Evolutionary conservation across 2,797 vertebrate genomes (phyloP).

Genomic region (Odontamblyopus rebecca): DNA sequence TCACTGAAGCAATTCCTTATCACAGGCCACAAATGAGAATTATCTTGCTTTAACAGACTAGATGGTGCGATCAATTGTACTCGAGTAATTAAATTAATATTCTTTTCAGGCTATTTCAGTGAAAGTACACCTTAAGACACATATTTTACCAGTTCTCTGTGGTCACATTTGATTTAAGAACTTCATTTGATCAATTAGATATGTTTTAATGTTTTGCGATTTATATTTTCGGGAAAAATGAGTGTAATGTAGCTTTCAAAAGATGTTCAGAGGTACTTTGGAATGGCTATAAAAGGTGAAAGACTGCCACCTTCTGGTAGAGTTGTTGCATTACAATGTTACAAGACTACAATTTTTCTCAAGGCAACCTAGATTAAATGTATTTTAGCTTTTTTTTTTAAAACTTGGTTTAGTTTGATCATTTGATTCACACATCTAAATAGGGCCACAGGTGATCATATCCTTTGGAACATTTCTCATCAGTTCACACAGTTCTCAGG

Average conservation of each 20-base stretch:
- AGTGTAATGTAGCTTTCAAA: slow-evolving; percentile 28
- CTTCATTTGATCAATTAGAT: slow-evolving; percentile 11
- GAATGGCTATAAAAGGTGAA: slow-evolving; percentile 44
- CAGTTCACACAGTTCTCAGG: too few relatives aligned
- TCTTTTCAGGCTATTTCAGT: slow-evolving; percentile 45
- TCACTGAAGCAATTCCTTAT: slow-evolving; percentile 64
- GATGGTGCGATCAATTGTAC: slow-evolving; percentile 58
- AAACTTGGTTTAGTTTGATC: too few relatives aligned
- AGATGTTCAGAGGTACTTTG: slow-evolving; percentile 5
- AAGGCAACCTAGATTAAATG: too few relatives aligned
- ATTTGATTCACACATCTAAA: too few relatives aligned
- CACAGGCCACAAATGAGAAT: slow-evolving; percentile 57
- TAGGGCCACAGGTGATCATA: too few relatives aligned
- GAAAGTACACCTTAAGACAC: slow-evolving; percentile 21
- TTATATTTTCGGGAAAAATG: slow-evolving; percentile 11
- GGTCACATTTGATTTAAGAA: slow-evolving; percentile 11
- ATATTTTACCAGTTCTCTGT: slow-evolving; percentile 20
- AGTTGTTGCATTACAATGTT: slow-evolving; percentile 8
- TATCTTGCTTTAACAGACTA: slow-evolving; percentile 56
- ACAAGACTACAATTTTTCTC: too few relatives aligned
- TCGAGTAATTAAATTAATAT: slow-evolving; percentile 63
- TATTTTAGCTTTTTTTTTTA: background rate
- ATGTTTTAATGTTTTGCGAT: slow-evolving; percentile 8
- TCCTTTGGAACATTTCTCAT: too few relatives aligned
- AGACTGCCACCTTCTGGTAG: slow-evolving; percentile 68